phyloP scores from a whole-genome alignment of 1,140 invertebrate species.

The Nymphalis io region DNA sequence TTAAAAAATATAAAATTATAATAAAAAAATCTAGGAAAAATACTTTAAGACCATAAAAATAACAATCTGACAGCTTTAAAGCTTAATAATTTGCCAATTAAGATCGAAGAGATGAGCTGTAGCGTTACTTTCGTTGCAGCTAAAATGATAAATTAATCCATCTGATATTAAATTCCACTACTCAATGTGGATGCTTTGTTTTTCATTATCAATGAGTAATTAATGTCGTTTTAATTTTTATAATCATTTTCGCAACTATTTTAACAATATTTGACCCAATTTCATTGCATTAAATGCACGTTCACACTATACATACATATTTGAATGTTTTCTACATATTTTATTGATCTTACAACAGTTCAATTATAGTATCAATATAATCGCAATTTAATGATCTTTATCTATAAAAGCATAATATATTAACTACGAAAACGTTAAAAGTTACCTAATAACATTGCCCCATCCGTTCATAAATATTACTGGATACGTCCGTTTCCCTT shows the following conservation, averaged over 20 bases:
- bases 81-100: conserved; percentile 14
- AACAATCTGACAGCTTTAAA: neutral
- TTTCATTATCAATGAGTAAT: conserved; percentile 2
- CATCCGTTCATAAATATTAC: conserved; percentile 42
- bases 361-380: neutral
- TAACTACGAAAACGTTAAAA: neutral
- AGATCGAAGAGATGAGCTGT: conserved; percentile 17
- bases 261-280: neutral
- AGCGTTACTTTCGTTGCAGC: conserved; percentile 5
- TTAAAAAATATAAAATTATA: no score
- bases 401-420: neutral
- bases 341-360: neutral
- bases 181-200: conserved; percentile 11
- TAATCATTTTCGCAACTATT: neutral
- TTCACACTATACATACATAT: neutral
- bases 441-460: conserved; percentile 13
- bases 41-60: neutral
- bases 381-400: neutral
- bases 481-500: conserved; percentile 44
- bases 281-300: neutral
- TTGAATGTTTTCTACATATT: neutral
- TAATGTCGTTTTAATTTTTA: neutral
- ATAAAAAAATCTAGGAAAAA: no score
- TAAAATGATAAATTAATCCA: conserved; percentile 9
- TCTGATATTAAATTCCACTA: conserved; percentile 12